Percentiles rank a stretch among this genome's conserved stretches.
Conservation (phyloP, 2,797 vertebrate species). For the Malurus leucopterus region DNA sequence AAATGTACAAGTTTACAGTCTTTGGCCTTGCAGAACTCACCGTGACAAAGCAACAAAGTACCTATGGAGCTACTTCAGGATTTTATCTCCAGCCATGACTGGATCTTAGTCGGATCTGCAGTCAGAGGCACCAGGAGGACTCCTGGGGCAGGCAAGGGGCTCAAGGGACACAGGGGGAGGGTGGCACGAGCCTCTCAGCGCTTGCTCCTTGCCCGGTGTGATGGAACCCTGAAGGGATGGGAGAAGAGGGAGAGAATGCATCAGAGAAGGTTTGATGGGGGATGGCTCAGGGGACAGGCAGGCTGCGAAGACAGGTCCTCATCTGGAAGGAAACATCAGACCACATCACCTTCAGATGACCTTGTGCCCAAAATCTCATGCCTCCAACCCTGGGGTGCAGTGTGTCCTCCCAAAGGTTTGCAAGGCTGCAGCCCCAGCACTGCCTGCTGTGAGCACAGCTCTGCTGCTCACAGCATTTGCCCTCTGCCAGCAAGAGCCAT, state of each 20-base stretch:
- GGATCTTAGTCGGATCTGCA: not conserved
- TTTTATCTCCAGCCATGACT: not conserved
- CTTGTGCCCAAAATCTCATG: not conserved
- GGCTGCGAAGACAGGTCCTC: not conserved
- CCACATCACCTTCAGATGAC: not conserved
- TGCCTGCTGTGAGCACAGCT: not conserved
- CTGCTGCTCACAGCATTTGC: not conserved
- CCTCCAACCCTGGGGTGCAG: not conserved
- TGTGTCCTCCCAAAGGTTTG: not conserved
- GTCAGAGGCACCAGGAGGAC: not conserved
- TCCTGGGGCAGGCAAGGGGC: not conserved
- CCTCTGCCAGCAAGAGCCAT: not conserved
- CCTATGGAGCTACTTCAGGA: not conserved
- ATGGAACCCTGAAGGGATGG: constrained; percentile 72
- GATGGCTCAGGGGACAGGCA: rapidly evolving
- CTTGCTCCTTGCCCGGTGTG: constrained; percentile 65
- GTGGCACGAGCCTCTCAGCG: constrained; percentile 43
- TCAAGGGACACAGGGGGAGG: not conserved
- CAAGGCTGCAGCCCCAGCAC: not conserved
- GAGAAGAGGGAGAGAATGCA: not conserved
- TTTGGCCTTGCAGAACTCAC: not conserved
- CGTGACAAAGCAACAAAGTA: not conserved
- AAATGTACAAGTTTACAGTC: not conserved
- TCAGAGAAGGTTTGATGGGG: not conserved
- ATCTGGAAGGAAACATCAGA: not conserved